Evolutionary conservation across 2,888 invertebrate species (phyloP), one percentile per base, ranked within the genome.

Genomic region (Spialia ferax): DNA sequence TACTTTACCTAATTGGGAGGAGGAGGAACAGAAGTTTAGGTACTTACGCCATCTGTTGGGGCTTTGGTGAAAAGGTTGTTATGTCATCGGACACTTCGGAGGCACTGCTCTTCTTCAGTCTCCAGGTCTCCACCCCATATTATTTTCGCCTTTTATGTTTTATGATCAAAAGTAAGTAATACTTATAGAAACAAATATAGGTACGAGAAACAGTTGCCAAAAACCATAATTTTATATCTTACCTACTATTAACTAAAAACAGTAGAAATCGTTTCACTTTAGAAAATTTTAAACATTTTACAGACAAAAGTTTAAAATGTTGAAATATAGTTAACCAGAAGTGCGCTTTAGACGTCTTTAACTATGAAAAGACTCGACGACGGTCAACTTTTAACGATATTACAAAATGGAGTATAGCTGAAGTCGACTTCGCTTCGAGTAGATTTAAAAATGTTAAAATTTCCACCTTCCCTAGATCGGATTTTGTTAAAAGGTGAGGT

Each of bases 351-450:
- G 65, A 59, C 65, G 52, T 57, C 59, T 50, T 65, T 59, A 15
- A 57, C 20, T 59, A 52, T 52, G 22, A 65, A 65, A 65, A 65
- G 65, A 42, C 65, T 59, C 38, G n/a, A 23, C 50, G 57, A 38
- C 57, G 57, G 57, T 65, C 57, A 59, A 59, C 38, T 65, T 65
- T 59, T 65, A 65, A 65, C 57, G 57, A 65, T 50, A 65, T 65
- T 65, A 23, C 50, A 59, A 65, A 65, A 61, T 32, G 48, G 38
- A 38, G 61, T 32, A 61, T 13, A 26, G 61, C 32, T 50, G 32
- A 61, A 61, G 59, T 65, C 23, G 23, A 57, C 50, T 65, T 57
- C 15, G 4, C 29, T 57, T 57, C 56, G 7, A 45, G 42, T 63
- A 48, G 35, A 4, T 56, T 56, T 56, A 15, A 35, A 54, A 29